phyloP scores from a whole-genome alignment of 2,888 invertebrate species.

The Leptopterna dolabrata region DNA sequence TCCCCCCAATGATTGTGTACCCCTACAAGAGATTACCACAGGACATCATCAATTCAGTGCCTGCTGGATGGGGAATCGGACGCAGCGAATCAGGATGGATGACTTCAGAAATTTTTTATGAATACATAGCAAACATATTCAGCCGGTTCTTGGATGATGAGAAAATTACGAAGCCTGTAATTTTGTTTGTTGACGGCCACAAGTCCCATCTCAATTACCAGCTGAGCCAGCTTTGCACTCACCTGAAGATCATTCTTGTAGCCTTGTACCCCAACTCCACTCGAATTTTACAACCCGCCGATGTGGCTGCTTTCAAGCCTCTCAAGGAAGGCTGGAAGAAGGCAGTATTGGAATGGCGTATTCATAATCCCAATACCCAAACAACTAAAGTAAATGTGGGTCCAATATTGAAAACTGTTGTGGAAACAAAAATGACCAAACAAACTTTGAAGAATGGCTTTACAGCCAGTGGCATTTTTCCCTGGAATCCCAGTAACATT shows the following conservation, averaged over 20 bases:
- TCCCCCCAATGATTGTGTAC: slow-evolving; percentile 60
- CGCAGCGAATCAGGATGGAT: slow-evolving; percentile 68
- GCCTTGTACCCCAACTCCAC: slow-evolving; percentile 54
- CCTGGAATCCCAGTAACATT: not conserved
- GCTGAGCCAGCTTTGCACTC: slow-evolving; percentile 41
- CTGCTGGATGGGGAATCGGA: slow-evolving; percentile 66
- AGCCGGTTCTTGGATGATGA: slow-evolving; percentile 65
- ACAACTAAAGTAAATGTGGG: not conserved
- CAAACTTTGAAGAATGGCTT: slow-evolving; percentile 5
- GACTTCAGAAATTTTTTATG: slow-evolving; percentile 66
- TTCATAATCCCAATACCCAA: not conserved
- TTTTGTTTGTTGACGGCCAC: slow-evolving; percentile 67
- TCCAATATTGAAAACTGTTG: not conserved
- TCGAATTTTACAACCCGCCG: slow-evolving; percentile 50
- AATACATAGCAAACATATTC: slow-evolving; percentile 67
- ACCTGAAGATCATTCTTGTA: slow-evolving; percentile 47
- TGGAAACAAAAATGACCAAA: not conserved
- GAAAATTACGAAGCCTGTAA: slow-evolving; percentile 65
- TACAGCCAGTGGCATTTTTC: slow-evolving; percentile 1
- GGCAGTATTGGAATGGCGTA: not conserved
- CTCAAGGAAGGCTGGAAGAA: slow-evolving; percentile 50
- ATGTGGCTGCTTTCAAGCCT: slow-evolving; percentile 45
- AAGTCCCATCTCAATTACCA: slow-evolving; percentile 64
- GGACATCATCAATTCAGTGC: slow-evolving; percentile 58
- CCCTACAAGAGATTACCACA: slow-evolving; percentile 60